Conservation (phyloP, 2,797 vertebrate species). For the Tachyglossus aculeatus region DNA sequence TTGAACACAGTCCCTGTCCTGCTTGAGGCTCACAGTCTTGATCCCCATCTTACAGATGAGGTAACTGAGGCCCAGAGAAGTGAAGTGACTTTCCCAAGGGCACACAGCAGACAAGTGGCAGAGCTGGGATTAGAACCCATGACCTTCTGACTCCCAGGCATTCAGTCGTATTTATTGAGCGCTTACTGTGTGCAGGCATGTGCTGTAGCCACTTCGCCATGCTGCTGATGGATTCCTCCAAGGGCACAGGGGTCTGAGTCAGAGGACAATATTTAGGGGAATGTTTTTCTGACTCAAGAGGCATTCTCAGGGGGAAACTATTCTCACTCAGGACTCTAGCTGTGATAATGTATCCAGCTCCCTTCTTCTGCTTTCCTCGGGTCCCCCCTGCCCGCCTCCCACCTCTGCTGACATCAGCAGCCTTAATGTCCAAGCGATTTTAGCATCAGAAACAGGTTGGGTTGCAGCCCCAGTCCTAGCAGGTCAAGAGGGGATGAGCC, state of each 20-base stretch:
- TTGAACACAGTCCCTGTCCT: no score
- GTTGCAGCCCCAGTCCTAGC: not conserved
- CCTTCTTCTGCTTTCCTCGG: not conserved
- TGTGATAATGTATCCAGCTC: not conserved
- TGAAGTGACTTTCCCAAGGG: no score
- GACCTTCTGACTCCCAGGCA: no score
- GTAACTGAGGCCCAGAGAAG: no score
- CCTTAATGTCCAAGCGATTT: not conserved
- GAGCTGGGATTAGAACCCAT: no score
- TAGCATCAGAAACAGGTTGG: not conserved
- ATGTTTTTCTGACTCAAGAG: not conserved
- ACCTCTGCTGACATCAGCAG: not conserved
- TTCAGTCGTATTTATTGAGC: no score
- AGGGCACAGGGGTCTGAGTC: not conserved
- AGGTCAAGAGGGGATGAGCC: not conserved
- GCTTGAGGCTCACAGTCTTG: no score
- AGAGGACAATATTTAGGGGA: slow-evolving; percentile 7
- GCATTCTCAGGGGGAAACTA: not conserved
- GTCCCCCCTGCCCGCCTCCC: not conserved
- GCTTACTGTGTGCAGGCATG: no score
- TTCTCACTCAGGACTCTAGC: not conserved
- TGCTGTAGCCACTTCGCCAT: no score
- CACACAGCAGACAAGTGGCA: no score
- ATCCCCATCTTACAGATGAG: no score
- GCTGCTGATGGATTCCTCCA: not conserved